Percentiles rank a stretch among this genome's conserved stretches.
phyloP scores from a whole-genome alignment of 2,797 vertebrate genomes.

The Lophotriccus pileatus region DNA sequence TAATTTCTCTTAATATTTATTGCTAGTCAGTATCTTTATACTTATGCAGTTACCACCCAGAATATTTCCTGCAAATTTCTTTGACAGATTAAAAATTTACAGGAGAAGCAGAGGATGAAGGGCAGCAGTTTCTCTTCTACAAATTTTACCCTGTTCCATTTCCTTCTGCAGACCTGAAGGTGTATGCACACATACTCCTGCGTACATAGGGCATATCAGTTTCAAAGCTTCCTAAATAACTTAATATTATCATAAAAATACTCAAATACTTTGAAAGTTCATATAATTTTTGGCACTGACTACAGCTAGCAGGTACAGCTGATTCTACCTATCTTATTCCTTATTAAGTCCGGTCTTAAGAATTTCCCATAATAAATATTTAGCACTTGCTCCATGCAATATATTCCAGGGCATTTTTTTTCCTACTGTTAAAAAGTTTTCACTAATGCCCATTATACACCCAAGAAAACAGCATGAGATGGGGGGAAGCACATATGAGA shows the following conservation, averaged over 20 bases:
- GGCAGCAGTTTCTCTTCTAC: not conserved
- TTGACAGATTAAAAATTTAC: not conserved
- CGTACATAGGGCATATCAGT: not conserved
- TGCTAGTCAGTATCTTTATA: not conserved
- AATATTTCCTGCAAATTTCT: not conserved
- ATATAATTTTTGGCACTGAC: not conserved
- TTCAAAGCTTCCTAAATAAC: not conserved
- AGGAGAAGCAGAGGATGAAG: not conserved
- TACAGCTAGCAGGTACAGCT: not conserved
- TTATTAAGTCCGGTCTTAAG: not conserved
- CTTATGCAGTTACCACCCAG: not conserved
- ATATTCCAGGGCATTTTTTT: not conserved
- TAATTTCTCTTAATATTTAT: not conserved
- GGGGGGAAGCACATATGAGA: rapidly evolving
- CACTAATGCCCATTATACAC: not conserved
- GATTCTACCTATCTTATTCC: not conserved
- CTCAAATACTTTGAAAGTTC: not conserved
- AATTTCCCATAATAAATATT: not conserved
- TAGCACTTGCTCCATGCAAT: not conserved
- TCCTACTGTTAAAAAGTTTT: not conserved
- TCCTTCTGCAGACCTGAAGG: not conserved
- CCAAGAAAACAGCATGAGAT: not conserved
- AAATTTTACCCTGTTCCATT: not conserved
- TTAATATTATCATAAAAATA: not conserved
- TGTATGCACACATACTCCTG: not conserved